These are phyloP conservation scores for Peromyscus maniculatus DNA, from an alignment of 2,113 vertebrate genomes.

Conservation along the genomic window DNA sequence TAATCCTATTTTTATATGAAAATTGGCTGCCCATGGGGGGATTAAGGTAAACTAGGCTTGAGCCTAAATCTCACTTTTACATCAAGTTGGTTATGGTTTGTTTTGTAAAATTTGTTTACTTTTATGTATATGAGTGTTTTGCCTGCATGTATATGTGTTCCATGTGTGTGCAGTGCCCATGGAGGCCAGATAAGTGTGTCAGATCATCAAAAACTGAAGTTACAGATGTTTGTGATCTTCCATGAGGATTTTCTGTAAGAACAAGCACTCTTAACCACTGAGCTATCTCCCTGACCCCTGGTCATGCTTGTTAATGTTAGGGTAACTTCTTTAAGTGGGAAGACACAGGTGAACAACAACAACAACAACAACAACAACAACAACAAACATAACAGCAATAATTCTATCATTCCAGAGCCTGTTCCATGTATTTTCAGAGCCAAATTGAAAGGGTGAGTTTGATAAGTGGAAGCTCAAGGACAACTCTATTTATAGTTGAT, in stretches of 20 bases:
- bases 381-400: neutral
- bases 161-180: neutral
- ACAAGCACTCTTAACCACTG: neutral
- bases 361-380: neutral
- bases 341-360: neutral
- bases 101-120: neutral
- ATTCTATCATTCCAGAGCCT: neutral
- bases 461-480: neutral
- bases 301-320: neutral
- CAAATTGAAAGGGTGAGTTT: constrained; percentile 24
- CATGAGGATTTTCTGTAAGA: neutral
- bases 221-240: neutral
- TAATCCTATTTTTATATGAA: neutral
- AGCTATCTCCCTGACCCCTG: neutral
- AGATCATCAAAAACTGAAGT: neutral
- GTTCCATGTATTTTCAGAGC: constrained; percentile 37
- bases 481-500: neutral
- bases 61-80: neutral
- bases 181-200: neutral
- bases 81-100: neutral
- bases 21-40: neutral
- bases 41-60: neutral
- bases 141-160: neutral
- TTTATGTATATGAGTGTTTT: neutral
- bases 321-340: neutral